Evolutionary conservation across 2,888 invertebrate species (phyloP), one percentile per base, ranked within the genome.

Genomic region (Macrostomum cliftonense): DNA sequence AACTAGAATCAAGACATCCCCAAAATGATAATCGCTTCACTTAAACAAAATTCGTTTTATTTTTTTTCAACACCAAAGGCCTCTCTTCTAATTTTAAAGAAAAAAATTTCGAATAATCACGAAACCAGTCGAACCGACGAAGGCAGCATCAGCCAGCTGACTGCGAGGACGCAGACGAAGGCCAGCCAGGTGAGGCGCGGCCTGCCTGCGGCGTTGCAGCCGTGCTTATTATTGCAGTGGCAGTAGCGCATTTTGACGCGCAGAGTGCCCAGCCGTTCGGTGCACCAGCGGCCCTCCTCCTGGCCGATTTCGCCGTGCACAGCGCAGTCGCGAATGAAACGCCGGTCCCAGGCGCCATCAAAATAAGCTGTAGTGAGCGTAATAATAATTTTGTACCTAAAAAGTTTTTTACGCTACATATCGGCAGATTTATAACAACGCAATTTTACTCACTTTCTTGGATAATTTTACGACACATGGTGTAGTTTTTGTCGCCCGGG

Each of bases 391-490:
- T 42, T n/a, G n/a, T n/a, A 16, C 17, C 38, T 13, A 13, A 13
- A 38, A 38, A 38, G 13, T 38, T 38, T 13, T 13, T 13, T 13
- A 13, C 38, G 38, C 38, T 13, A n/a, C n/a, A n/a, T n/a, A n/a
- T n/a, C n/a, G n/a, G n/a, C n/a, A n/a, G n/a, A n/a, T n/a, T n/a
- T n/a, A n/a, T n/a, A n/a, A n/a, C n/a, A n/a, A n/a, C n/a, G n/a
- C n/a, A n/a, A n/a, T n/a, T n/a, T n/a, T n/a, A 54, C 74, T 71
- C 59, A 83, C 83, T 78, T 71, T 79, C 82, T 74, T 83, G 83
- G 50, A 78, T 76, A 59, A 80, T 82, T 70, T 86, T 82, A 53
- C 88, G 75, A 71, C 89, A 89, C 54, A 85, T 73, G 0, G 77
- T 78, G 0, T 83, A 77, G 47, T 59, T 58, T 14, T 21, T 46